Conservation (phyloP, 1,140 invertebrate genomes). For the fruit fly (Drosophila melanogaster) region Release_6_plus_ISO1_MT NT_033777.3:12505001-12505500, state of each 20-base stretch:
- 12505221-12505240: constrained; percentile 96
- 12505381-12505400: no score
- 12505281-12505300: no score
- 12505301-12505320: no score
- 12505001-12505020: constrained; percentile 10
- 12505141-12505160: constrained; percentile 99
- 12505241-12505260: constrained; percentile 94
- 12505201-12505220: constrained; percentile 86
- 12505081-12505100: constrained; percentile 54
- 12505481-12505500: neutral
- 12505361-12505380: no score
- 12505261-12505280: no score
- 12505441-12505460: no score
- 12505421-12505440: no score
- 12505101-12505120: constrained; percentile 89
- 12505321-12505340: no score
- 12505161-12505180: constrained; percentile 97
- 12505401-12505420: no score
- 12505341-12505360: no score
- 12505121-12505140: constrained; percentile 95
- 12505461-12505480: no score
- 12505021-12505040: constrained; percentile 9
- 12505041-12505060: constrained; percentile 31
- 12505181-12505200: constrained; percentile 86
- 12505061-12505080: constrained; percentile 24